phyloP scores from a whole-genome alignment of 2,113 vertebrate species.

The Platichthys stellatus region DNA sequence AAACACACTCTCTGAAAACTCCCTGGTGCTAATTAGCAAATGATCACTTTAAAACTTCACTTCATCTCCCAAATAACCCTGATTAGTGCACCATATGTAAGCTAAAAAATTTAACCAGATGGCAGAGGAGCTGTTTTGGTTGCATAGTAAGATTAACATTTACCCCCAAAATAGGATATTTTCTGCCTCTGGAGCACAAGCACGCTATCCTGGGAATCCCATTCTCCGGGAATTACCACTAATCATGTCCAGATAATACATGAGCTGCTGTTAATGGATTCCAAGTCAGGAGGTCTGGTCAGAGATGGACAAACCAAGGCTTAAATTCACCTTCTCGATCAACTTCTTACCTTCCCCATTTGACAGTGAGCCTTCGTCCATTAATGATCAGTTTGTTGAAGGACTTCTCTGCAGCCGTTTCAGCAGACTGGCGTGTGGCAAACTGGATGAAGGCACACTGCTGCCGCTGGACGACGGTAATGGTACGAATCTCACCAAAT shows the following conservation, averaged over 20 bases:
- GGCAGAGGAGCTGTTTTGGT: not conserved
- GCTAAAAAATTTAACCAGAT: not conserved
- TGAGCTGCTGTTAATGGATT: too few species aligned
- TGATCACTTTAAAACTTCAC: conserved; percentile 5
- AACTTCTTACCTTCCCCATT: conserved; percentile 93
- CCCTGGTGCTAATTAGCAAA: conserved; percentile 21
- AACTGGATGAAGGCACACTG: conserved; percentile 99
- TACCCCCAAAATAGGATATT: not conserved
- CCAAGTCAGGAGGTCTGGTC: not conserved
- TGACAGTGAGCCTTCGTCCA: conserved; percentile 95
- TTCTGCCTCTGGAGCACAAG: not conserved
- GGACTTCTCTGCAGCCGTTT: conserved; percentile 96
- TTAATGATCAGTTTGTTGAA: conserved; percentile 99
- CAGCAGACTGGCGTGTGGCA: conserved; percentile 91
- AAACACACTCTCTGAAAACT: not conserved
- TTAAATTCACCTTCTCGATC: not conserved
- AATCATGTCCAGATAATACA: not conserved
- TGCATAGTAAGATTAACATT: not conserved
- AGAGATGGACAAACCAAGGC: not conserved
- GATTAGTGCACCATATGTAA: not conserved
- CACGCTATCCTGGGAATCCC: not conserved
- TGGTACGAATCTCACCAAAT: conserved; percentile 97
- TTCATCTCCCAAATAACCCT: not conserved
- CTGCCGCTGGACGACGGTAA: conserved; percentile 95
- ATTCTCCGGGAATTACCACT: not conserved